A percentile compares a stretch with the other conserved stretches of the same genome.
Evolutionary conservation across 1,140 invertebrate genomes (phyloP).

Genomic region (Rhopalosiphum padi): DNA sequence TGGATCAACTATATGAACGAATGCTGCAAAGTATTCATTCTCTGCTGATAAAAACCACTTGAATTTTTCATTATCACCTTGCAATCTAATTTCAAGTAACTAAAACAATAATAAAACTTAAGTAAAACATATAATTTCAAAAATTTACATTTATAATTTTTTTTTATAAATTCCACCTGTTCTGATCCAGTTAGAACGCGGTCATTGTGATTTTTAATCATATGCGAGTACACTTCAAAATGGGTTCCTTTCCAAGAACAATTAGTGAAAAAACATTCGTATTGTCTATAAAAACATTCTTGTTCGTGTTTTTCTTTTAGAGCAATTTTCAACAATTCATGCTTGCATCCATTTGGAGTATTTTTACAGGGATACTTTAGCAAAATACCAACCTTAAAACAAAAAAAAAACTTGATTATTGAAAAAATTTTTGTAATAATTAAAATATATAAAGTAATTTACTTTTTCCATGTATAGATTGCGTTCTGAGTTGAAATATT

Average conservation of each 20-base stretch:
- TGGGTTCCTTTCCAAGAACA: slow-evolving; percentile 61
- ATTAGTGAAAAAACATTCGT: slow-evolving; percentile 60
- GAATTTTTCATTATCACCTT: slow-evolving; percentile 10
- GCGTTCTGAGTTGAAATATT: slow-evolving; percentile 59
- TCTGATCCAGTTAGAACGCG: slow-evolving; percentile 58
- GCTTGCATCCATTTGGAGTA: slow-evolving; percentile 59
- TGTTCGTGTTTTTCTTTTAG: slow-evolving; percentile 61
- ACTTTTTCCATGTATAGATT: slow-evolving; percentile 61
- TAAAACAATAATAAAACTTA: slow-evolving; percentile 5
- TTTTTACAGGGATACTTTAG: slow-evolving; percentile 61
- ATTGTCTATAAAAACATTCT: slow-evolving; percentile 60
- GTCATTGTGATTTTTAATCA: slow-evolving; percentile 58
- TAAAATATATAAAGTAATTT: slow-evolving; percentile 21
- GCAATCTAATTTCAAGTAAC: slow-evolving; percentile 34
- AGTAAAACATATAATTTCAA: neutral
- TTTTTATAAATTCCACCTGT: slow-evolving; percentile 52
- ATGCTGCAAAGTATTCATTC: slow-evolving; percentile 1
- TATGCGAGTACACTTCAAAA: slow-evolving; percentile 59
- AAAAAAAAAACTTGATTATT: neutral
- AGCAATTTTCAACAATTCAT: slow-evolving; percentile 58
- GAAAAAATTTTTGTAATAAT: neutral
- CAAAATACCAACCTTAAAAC: slow-evolving; percentile 59
- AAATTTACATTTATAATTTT: neutral
- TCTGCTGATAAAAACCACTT: slow-evolving; percentile 47
- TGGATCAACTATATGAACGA: too few species aligned